phyloP scores from a whole-genome alignment of 92 coral and sea anemone species.

The Actinernus sp. region DNA sequence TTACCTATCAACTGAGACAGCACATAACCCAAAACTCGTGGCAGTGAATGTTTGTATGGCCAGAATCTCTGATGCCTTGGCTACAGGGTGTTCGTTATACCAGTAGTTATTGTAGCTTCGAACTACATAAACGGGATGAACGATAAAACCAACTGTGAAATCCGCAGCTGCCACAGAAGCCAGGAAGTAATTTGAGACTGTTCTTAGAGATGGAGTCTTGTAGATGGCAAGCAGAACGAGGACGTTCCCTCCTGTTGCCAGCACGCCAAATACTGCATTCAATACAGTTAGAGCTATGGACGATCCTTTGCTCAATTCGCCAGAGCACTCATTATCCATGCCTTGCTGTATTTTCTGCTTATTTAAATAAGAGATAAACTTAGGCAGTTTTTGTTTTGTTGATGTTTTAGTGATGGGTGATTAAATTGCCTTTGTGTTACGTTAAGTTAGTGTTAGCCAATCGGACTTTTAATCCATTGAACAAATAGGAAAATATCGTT shows the following conservation, averaged over 20 bases:
- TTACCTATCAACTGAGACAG: conserved; percentile 33
- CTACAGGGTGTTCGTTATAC: conserved; percentile 22
- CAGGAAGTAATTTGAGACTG: conserved; percentile 55
- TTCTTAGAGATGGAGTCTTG: conserved; percentile 47
- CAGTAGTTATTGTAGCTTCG: conserved; percentile 32
- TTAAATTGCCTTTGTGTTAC: no score
- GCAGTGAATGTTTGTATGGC: conserved; percentile 30
- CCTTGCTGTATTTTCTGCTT: no score
- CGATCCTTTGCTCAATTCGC: background rate
- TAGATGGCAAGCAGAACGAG: conserved; percentile 36
- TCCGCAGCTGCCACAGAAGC: conserved; percentile 42
- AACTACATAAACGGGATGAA: conserved; percentile 27
- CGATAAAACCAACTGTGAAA: conserved; percentile 13
- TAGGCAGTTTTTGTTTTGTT: no score
- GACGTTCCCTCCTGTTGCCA: conserved; percentile 44
- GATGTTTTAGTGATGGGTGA: no score
- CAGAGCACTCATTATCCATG: conserved; percentile 11
- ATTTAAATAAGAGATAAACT: no score
- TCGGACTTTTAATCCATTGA: no score
- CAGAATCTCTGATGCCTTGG: conserved; percentile 28
- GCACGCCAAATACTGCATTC: conserved; percentile 12
- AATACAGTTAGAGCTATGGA: conserved; percentile 6
- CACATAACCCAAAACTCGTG: conserved; percentile 43
- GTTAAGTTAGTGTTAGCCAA: no score
- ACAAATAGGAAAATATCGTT: no score